Conservation (phyloP, 2,888 invertebrate genomes). For the Phytoseiulus persimilis region DNA sequence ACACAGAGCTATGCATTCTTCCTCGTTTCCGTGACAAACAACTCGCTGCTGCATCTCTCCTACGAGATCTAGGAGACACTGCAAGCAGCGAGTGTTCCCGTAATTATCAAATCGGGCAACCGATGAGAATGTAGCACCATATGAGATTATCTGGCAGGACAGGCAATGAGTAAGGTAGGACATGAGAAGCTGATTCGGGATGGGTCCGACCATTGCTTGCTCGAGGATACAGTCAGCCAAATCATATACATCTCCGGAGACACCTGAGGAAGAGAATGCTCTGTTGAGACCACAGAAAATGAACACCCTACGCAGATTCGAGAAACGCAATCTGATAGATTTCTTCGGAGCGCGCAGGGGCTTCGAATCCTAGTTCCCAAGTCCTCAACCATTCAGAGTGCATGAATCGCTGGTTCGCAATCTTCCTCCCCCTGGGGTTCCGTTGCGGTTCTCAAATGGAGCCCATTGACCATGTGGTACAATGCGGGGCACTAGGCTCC, state of each 20-base stretch:
- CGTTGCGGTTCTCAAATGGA: too few species aligned
- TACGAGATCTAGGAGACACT: constrained; percentile 73
- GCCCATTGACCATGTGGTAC: too few species aligned
- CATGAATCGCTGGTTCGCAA: too few species aligned
- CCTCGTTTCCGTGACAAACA: constrained; percentile 59
- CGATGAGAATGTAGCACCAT: constrained; percentile 76
- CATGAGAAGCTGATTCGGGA: constrained; percentile 79
- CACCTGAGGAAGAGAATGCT: constrained; percentile 44
- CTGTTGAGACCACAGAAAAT: background rate
- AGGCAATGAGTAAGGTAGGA: constrained; percentile 86
- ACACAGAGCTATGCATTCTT: constrained; percentile 70
- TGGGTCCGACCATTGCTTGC: constrained; percentile 84
- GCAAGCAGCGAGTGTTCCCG: constrained; percentile 76
- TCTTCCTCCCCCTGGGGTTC: too few species aligned
- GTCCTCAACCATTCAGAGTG: too few species aligned
- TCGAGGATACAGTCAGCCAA: constrained; percentile 84
- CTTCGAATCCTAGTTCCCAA: too few species aligned
- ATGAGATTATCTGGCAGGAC: constrained; percentile 80
- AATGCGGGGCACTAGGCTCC: too few species aligned
- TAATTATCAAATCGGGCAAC: constrained; percentile 74
- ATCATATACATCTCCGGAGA: constrained; percentile 49
- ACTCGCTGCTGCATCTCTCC: constrained; percentile 54
- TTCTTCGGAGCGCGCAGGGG: too few species aligned
- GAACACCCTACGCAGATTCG: background rate
- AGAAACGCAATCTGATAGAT: too few species aligned